phyloP scores from a whole-genome alignment of 2,113 vertebrate species.

The Camelus dromedarius region DNA sequence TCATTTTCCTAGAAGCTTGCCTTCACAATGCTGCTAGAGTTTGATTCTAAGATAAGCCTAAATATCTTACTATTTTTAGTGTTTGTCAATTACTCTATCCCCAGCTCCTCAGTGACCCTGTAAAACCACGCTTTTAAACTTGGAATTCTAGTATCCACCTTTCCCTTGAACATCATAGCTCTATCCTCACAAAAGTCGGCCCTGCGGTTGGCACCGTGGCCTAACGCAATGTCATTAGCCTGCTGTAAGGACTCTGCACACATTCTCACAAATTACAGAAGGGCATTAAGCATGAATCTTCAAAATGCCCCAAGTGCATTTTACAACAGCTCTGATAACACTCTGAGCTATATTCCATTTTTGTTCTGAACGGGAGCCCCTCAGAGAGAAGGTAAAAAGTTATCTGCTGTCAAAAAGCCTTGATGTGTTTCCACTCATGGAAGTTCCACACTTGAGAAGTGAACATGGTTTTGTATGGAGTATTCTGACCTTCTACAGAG shows the following conservation, averaged over 20 bases:
- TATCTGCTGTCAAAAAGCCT: constrained; percentile 65
- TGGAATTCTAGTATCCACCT: background rate
- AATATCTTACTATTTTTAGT: background rate
- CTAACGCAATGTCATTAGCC: background rate
- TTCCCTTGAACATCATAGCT: background rate
- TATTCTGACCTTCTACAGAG: background rate
- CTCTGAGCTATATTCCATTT: background rate
- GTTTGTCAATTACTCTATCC: background rate
- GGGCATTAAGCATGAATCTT: constrained; percentile 8
- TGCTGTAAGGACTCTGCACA: background rate
- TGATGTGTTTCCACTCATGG: constrained; percentile 37
- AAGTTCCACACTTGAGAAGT: constrained; percentile 54
- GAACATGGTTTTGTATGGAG: background rate
- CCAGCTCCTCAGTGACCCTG: background rate
- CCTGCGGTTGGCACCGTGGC: background rate
- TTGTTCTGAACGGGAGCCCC: constrained; percentile 39
- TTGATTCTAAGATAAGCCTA: background rate
- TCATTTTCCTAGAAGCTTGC: background rate
- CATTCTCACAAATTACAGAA: constrained; percentile 36
- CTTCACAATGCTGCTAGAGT: background rate
- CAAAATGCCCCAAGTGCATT: constrained; percentile 58
- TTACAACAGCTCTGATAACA: constrained; percentile 48
- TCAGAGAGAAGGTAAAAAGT: constrained; percentile 63
- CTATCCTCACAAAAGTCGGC: background rate
- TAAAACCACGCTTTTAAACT: background rate